A percentile compares a stretch with the other conserved stretches of the same genome.
Evolutionary conservation across 2,888 invertebrate genomes (phyloP).

Genomic region (Melinaea menophilus): DNA sequence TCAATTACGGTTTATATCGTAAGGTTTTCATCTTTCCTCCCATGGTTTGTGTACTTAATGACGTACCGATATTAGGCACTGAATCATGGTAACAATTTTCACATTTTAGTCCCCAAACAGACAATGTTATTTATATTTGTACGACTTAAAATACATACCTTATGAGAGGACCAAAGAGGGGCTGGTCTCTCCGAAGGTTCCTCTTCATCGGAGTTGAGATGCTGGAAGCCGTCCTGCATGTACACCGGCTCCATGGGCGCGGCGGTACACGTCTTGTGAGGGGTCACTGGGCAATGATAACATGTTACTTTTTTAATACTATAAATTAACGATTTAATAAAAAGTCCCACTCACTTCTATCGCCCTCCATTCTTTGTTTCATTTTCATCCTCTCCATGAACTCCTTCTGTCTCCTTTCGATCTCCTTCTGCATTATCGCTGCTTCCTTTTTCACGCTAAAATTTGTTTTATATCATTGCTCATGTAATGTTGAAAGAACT

Average conservation of each 20-base stretch:
- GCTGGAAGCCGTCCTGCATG: slow-evolving; percentile 76
- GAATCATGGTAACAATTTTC: too few species aligned
- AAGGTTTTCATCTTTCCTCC: too few species aligned
- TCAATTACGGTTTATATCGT: neutral
- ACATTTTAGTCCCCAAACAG: neutral
- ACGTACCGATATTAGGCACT: too few species aligned
- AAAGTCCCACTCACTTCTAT: slow-evolving; percentile 47
- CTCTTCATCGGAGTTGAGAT: slow-evolving; percentile 72
- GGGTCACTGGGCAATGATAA: slow-evolving; percentile 33
- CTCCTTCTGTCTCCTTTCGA: slow-evolving; percentile 65
- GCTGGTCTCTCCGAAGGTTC: slow-evolving; percentile 40
- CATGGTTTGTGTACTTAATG: too few species aligned
- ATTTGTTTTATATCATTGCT: neutral
- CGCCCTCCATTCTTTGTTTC: slow-evolving; percentile 51
- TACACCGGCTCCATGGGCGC: slow-evolving; percentile 60
- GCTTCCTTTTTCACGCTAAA: slow-evolving; percentile 61
- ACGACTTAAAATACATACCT: slow-evolving; percentile 41
- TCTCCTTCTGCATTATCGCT: slow-evolving; percentile 68
- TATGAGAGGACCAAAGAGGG: slow-evolving; percentile 52
- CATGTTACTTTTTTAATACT: too few species aligned
- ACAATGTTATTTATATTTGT: neutral
- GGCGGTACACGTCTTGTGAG: slow-evolving; percentile 38
- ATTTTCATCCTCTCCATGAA: slow-evolving; percentile 59
- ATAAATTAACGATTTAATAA: too few species aligned
- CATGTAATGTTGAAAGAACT: neutral